A percentile compares a stretch with the other conserved stretches of the same genome.
These are phyloP conservation scores for Otus scops DNA, from an alignment of 2,797 vertebrate species.

Conservation along the genomic window DNA sequence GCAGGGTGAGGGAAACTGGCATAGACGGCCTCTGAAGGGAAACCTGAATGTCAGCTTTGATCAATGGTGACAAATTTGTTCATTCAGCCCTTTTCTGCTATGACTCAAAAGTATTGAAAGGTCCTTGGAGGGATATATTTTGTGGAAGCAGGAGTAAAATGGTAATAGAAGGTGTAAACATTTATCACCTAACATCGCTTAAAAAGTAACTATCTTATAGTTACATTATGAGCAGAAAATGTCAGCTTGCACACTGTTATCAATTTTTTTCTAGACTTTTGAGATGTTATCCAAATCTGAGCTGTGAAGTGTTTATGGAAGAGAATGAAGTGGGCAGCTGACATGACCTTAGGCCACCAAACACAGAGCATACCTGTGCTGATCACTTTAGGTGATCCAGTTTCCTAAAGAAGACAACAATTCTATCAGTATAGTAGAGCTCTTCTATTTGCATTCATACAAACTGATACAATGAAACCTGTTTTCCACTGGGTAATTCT, in stretches of 20 bases:
- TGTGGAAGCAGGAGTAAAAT: not conserved
- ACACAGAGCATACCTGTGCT: not conserved
- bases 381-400: not conserved
- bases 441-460: not conserved
- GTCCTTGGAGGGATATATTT: not conserved
- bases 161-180: not conserved
- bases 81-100: not conserved
- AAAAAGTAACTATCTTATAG: not conserved
- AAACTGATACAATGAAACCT: not conserved
- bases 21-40: not conserved
- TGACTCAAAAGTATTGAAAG: not conserved
- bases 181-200: not conserved
- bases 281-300: not conserved
- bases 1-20: not conserved
- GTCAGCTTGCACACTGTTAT: not conserved
- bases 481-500: not conserved
- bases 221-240: not conserved
- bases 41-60: conserved; percentile 57
- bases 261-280: not conserved
- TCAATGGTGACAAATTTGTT: conserved; percentile 47
- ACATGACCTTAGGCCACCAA: not conserved
- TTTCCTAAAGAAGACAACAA: not conserved
- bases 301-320: not conserved
- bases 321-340: not conserved
- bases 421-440: not conserved